Evolutionary conservation across 2,888 invertebrate genomes (phyloP), one percentile per base, ranked within the genome.

Genomic region (Brachyptera putata): DNA sequence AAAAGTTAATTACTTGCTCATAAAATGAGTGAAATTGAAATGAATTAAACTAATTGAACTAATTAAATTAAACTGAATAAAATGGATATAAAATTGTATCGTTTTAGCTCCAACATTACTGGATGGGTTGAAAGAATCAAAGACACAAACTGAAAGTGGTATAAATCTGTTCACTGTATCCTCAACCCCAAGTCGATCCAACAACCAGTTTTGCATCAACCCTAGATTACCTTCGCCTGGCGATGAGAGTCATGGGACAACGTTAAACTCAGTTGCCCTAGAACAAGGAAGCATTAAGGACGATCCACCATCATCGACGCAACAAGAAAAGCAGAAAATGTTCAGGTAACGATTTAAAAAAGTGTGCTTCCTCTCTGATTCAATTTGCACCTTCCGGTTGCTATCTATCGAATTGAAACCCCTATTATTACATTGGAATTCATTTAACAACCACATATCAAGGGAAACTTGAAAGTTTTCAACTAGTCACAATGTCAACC

Each of bases 241-340:
- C 3, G 36, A 36, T 14, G 53, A 36, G 9, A 30, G 34, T 16
- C 34, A 53, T 18, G n/a, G n/a, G n/a, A 18, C 11, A 11, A 43
- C 43, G 2, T 37, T 53, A 9, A 53, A 36, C 36, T 53, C 53
- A 1, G 22, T 37, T 13, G 11, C 53, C 9, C 13, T 36, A 2
- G 53, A 53, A 18, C 36, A 53, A n/a, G 53, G 53, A 3, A 53
- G 53, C 22, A 13, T 53, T 16, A 14, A 58, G 3, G 53, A 11
- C 16, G 68, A 69, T 56, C 68, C 70, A 13, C 67, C 67, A 41
- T 65, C 71, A 37, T 70, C 72, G 36, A 69, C 71, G n/a, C 65
- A 67, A 56, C 68, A 70, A 60, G 72, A 74, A 63, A 74, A 73
- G 67, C 68, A 68, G 63, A 69, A 69, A 46, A 70, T 73, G 69